Conservation (phyloP, 2,113 vertebrate genomes). For the Apodemus sylvaticus region DNA sequence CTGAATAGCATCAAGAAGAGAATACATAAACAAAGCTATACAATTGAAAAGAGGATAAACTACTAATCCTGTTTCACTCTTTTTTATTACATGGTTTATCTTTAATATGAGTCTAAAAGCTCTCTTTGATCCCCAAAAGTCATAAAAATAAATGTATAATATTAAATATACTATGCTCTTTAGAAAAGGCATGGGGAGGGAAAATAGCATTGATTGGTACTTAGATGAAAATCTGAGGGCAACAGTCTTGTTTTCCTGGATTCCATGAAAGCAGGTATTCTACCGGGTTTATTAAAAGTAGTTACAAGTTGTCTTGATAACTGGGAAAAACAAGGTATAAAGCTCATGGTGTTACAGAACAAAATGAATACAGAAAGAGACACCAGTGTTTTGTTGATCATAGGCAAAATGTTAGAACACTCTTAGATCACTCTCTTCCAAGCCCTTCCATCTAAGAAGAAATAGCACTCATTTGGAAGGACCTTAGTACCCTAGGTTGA, state of each 20-base stretch:
- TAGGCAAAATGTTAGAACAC: neutral
- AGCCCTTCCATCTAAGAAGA: neutral
- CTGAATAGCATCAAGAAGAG: slow-evolving; percentile 35
- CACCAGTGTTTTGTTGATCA: neutral
- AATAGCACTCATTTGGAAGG: neutral
- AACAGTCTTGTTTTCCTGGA: neutral
- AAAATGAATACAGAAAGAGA: slow-evolving; percentile 21
- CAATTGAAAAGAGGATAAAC: slow-evolving; percentile 19
- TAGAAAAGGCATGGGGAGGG: neutral
- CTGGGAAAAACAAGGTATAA: neutral
- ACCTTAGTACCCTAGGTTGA: neutral
- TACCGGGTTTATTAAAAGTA: neutral
- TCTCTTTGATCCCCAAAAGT: neutral
- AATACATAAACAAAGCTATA: slow-evolving; percentile 33
- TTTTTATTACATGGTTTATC: neutral
- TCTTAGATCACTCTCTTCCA: slow-evolving; percentile 1
- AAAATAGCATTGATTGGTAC: neutral
- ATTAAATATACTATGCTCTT: slow-evolving; percentile 42
- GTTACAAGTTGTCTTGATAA: neutral
- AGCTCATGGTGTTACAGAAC: neutral
- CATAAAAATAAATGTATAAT: neutral
- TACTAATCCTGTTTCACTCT: neutral
- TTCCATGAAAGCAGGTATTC: neutral
- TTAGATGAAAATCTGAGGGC: neutral
- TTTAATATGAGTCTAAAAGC: slow-evolving; percentile 53